Evolutionary conservation across 2,888 invertebrate species (phyloP).

Genomic region (Cryptus armator): DNA sequence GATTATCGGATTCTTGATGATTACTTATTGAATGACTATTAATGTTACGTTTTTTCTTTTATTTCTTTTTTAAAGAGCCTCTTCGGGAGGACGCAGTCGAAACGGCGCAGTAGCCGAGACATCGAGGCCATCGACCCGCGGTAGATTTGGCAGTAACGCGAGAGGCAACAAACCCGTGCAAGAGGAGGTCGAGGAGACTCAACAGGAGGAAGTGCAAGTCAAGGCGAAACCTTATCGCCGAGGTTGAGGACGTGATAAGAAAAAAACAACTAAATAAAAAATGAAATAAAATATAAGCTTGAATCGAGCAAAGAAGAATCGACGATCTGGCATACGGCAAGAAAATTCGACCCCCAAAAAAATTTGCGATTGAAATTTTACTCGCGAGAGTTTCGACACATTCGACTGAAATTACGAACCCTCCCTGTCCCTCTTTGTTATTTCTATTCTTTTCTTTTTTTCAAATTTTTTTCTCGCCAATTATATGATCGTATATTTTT

Average conservation of each 20-base stretch:
- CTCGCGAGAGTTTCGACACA: conserved; percentile 24
- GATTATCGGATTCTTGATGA: background rate
- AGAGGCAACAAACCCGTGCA: conserved; percentile 75
- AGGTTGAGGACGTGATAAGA: conserved; percentile 71
- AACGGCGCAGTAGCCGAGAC: conserved; percentile 69
- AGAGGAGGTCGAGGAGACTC: conserved; percentile 81
- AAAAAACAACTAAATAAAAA: conserved; percentile 32
- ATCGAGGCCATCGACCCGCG: conserved; percentile 76
- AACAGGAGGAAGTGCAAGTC: conserved; percentile 80
- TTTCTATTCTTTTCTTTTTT: conserved; percentile 2
- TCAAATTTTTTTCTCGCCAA: conserved; percentile 45
- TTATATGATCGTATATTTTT: conserved; percentile 36
- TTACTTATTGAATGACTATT: too few relatives aligned
- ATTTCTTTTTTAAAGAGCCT: conserved; percentile 60
- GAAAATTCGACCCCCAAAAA: conserved; percentile 51
- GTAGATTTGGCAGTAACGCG: conserved; percentile 76
- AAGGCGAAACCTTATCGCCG: conserved; percentile 80
- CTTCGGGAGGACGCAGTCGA: conserved; percentile 70
- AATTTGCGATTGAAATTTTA: conserved; percentile 39
- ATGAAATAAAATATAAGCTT: conserved; percentile 9
- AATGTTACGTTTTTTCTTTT: background rate
- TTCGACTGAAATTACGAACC: conserved; percentile 48
- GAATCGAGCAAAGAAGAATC: conserved; percentile 10
- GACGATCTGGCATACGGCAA: conserved; percentile 39
- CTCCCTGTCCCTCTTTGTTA: background rate